Evolutionary conservation across 2,797 vertebrate genomes (phyloP), one percentile per base, ranked within the genome.

Genomic region (Enteromius anoplus): DNA sequence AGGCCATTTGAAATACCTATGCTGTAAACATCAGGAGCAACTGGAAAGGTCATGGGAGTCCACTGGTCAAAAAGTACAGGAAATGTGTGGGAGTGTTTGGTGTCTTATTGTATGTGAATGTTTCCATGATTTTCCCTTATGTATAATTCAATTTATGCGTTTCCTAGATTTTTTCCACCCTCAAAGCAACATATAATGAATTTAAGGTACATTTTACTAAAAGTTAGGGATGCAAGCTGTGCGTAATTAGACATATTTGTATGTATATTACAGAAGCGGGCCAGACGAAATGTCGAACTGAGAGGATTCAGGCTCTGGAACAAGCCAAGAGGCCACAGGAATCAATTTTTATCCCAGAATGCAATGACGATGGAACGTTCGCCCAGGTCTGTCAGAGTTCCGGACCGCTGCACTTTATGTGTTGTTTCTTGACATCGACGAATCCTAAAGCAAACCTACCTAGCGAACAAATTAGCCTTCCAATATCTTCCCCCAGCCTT

Each of bases 291-390:
- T 99, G 98, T 91, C 95, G 94, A n/a, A 85, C 93, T 86, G 98
- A 99, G 90, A 95, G 98, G 90, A 93, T 92, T 88, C 96, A 97
- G 91, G 98, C 97, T 2, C 84, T 98, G 89, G 97, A 99, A 86
- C 96, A 96, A 81, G 96, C 95, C 80, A 95, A 96, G 91, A 96
- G 95, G 85, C 97, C 97, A 5, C 98, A 97, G 91, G 98, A 98
- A 92, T 95, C 97, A 45, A 97, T 97, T 86, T 99, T 99, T 86
- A 93, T 99, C 91, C 98, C 98, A 5, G 97, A 99, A 89, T 99
- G 98, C 92, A 96, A 94, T 1, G 97, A 99, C 79, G 98, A 99
- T n/a, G 98, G 98, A 84, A 97, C 97, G 4, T 99, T 97, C 80
- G 95, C 96, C 5, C 97, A 99, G 96, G 98, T 95, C 75, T 45